Evolutionary conservation across 2,888 invertebrate genomes (phyloP), one percentile per base, ranked within the genome.

Genomic region (Morpho achilles): DNA sequence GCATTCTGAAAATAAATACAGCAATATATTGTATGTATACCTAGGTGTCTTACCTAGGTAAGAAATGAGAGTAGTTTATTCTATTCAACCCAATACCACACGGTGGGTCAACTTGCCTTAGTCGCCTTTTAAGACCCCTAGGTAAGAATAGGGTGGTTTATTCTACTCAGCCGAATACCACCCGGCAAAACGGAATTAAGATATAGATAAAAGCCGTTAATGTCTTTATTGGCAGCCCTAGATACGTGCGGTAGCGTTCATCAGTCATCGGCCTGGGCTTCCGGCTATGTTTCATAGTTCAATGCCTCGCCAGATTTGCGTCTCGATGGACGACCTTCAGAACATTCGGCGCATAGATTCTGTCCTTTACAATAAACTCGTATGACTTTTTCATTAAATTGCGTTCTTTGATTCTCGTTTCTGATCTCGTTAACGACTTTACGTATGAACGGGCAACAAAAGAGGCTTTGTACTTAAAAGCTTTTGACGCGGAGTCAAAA

Each of bases 231-330:
- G 70, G 45, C 73, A 79, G 61, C 79, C 78, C 79, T 79, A 71
- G 66, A 54, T 50, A 63, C 61, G 67, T 69, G 60, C 73, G 75
- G 76, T 77, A 76, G 70, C 71, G 75, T 73, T 71, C 80, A 77
- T 80, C 86, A 83, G 85, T 84, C 87, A 84, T 82, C 79, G 81
- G 79, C 81, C 84, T 72, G 71, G 72, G 69, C 79, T 86, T 87
- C 85, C 87, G 85, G 82, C 79, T 77, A 76, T 78, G 79, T 78
- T 79, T 77, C 77, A 77, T 79, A 81, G 87, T 87, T 87, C 86
- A 87, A 83, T 83, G 87, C 75, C 86, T 85, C 75, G 69, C 64
- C 71, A 79, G 73, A 76, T 72, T 66, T 68, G 68, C 71, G 74
- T 73, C 74, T 74, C 68, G 73, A 70, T 67, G 67, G 62, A 62